Evolutionary conservation across 2,797 vertebrate species (phyloP).

Genomic region (Melopsittacus undulatus): DNA sequence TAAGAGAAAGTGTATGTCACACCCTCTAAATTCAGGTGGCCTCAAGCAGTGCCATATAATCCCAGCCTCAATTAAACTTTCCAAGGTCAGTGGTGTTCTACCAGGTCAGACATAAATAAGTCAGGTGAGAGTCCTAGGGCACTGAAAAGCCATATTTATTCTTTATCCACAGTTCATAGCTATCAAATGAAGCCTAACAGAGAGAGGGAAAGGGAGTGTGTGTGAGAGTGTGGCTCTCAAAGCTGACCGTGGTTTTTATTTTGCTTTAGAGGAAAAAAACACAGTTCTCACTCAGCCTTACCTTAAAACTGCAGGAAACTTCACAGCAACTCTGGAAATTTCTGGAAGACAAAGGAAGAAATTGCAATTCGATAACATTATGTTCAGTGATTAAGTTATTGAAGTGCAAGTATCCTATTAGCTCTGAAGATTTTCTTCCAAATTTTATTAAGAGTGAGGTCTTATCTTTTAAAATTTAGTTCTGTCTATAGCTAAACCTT

Average conservation of each 20-base stretch:
- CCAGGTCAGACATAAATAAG: conserved; percentile 82
- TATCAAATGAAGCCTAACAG: conserved; percentile 72
- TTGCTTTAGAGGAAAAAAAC: not conserved
- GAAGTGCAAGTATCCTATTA: not conserved
- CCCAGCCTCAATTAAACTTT: conserved; percentile 79
- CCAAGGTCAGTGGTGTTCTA: conserved; percentile 75
- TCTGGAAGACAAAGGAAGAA: not conserved
- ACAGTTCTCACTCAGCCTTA: not conserved
- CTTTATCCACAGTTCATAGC: conserved; percentile 76
- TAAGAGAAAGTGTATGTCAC: conserved; percentile 40
- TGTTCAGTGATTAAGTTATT: not conserved
- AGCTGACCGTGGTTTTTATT: conserved; percentile 15
- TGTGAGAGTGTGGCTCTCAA: not conserved
- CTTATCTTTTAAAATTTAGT: not conserved
- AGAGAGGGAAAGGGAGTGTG: not conserved
- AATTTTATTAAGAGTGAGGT: not conserved
- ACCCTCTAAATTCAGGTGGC: conserved; percentile 77
- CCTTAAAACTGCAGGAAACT: not conserved
- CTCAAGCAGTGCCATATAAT: conserved; percentile 76
- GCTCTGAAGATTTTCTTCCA: not conserved
- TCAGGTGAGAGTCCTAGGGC: conserved; percentile 73
- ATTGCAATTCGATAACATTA: not conserved
- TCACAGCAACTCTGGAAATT: not conserved
- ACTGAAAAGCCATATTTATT: conserved; percentile 78
- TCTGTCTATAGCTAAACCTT: not conserved